A percentile compares a stretch with the other conserved stretches of the same genome.
These are phyloP conservation scores for Icerya purchasi DNA, from an alignment of 2,888 invertebrate genomes.

Conservation along the genomic window DNA sequence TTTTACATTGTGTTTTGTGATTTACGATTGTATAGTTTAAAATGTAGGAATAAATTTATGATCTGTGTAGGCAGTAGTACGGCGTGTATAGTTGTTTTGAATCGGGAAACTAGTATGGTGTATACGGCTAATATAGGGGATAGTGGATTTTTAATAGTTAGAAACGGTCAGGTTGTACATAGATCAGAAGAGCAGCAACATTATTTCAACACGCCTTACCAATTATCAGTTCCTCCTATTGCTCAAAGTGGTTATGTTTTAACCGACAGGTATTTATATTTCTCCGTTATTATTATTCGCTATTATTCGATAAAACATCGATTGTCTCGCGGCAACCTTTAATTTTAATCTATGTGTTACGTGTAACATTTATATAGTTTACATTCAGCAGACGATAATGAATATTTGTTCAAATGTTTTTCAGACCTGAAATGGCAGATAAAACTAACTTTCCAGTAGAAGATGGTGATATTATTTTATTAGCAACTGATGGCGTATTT, in stretches of 20 bases:
- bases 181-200: constrained; percentile 93
- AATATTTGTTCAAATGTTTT: too few species aligned
- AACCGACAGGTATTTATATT: constrained; percentile 53
- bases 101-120: constrained; percentile 68
- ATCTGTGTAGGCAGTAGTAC: constrained; percentile 89
- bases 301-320: too few species aligned
- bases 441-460: constrained; percentile 69
- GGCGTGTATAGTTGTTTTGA: constrained; percentile 85
- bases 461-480: constrained; percentile 80
- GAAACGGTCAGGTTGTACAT: constrained; percentile 67
- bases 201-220: constrained; percentile 97
- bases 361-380: too few species aligned
- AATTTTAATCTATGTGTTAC: too few species aligned
- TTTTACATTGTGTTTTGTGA: too few species aligned
- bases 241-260: constrained; percentile 68
- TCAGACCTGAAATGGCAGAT: constrained; percentile 81
- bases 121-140: constrained; percentile 98
- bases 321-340: too few species aligned
- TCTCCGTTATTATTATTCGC: too few species aligned
- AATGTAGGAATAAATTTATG: too few species aligned
- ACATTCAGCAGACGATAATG: too few species aligned
- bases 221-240: constrained; percentile 81
- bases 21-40: too few species aligned
- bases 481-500: constrained; percentile 95
- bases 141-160: constrained; percentile 86